phyloP scores from a whole-genome alignment of 53 echinoderm and acorn worm species.

The Zoroaster sp. region DNA sequence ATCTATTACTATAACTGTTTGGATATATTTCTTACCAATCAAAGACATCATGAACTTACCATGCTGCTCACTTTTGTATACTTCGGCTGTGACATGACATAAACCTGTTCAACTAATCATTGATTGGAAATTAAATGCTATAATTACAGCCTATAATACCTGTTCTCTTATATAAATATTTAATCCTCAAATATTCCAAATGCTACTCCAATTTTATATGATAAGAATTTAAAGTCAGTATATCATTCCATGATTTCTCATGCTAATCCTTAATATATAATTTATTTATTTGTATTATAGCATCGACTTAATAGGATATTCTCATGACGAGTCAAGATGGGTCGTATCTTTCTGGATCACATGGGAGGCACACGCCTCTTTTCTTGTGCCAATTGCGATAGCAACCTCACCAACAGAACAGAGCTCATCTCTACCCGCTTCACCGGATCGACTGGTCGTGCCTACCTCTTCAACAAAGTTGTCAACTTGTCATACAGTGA shows the following conservation, averaged over 20 bases:
- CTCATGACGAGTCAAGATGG: constrained; percentile 59
- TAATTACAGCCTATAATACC: no score
- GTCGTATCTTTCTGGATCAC: constrained; percentile 90
- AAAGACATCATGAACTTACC: no score
- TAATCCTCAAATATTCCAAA: no score
- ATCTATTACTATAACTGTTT: no score
- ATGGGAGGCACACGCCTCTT: constrained; percentile 90
- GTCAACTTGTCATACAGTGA: constrained; percentile 91
- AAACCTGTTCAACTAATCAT: no score
- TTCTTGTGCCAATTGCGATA: constrained; percentile 97
- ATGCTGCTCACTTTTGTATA: no score
- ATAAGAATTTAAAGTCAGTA: no score
- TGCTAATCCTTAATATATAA: background rate
- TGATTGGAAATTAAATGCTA: no score
- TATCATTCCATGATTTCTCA: background rate
- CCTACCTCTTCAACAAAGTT: constrained; percentile 93
- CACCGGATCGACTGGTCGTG: constrained; percentile 92
- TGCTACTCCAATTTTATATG: no score
- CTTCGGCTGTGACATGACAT: no score
- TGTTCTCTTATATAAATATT: no score
- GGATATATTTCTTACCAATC: no score
- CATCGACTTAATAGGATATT: background rate
- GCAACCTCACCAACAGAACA: constrained; percentile 87
- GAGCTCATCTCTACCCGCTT: constrained; percentile 95
- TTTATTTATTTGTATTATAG: background rate